These are phyloP conservation scores for Diceros bicornis DNA, from an alignment of 2,797 vertebrate genomes.

Conservation along the genomic window DNA sequence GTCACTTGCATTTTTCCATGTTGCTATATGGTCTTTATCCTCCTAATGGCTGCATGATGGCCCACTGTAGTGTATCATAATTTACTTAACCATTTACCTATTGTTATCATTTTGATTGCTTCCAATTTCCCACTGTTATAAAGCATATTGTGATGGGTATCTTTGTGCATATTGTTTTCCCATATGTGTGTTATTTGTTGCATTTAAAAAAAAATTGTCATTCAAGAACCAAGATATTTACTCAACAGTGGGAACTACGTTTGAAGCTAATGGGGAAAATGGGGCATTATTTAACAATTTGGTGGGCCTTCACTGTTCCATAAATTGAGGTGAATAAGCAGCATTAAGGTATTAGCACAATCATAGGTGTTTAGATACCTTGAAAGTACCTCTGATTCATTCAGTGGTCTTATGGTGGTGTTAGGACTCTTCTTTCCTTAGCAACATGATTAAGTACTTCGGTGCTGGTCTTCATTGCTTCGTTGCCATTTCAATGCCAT, in stretches of 20 bases:
- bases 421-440: conserved; percentile 3
- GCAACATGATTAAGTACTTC: conserved; percentile 12
- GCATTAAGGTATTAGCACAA: conserved; percentile 1
- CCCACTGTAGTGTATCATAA: conserved; percentile 11
- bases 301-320: not conserved
- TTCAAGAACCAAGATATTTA: conserved; percentile 50
- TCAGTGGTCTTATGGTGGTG: conserved; percentile 30
- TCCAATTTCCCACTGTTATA: conserved; percentile 54
- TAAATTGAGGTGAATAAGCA: conserved; percentile 1
- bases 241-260: not conserved
- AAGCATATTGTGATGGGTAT: conserved; percentile 42
- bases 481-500: conserved; percentile 71
- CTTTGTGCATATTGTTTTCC: conserved; percentile 63
- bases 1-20: not conserved
- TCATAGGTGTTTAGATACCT: not conserved
- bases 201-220: not conserved
- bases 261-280: conserved; percentile 62
- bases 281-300: conserved; percentile 45
- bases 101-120: conserved; percentile 65
- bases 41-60: not conserved
- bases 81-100: conserved; percentile 67
- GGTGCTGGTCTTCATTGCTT: conserved; percentile 63
- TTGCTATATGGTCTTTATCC: conserved; percentile 24
- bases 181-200: conserved; percentile 54
- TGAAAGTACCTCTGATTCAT: not conserved